A percentile compares a stretch with the other conserved stretches of the same genome.
These are phyloP conservation scores for Teleogryllus occipitalis DNA, from an alignment of 1,140 invertebrate genomes.

Conservation along the genomic window DNA sequence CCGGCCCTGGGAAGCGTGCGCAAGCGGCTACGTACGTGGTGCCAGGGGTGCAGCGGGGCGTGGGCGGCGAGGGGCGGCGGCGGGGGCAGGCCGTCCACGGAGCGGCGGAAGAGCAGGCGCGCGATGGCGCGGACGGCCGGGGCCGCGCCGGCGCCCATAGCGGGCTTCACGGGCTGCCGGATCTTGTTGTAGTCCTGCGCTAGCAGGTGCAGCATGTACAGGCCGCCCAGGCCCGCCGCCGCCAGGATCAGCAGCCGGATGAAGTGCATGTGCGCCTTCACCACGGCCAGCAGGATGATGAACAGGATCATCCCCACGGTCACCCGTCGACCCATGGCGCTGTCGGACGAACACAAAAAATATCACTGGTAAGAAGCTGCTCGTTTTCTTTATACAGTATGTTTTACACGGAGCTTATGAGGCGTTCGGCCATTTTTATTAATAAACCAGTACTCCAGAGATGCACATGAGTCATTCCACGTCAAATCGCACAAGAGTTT, in stretches of 20 bases:
- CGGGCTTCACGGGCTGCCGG: neutral
- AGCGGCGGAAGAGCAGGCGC: neutral
- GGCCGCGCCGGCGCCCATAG: no score
- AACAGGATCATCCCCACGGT: neutral
- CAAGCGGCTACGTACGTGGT: neutral
- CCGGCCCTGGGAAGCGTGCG: no score
- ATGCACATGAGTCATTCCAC: no score
- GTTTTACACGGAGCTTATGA: no score
- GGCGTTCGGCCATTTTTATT: no score
- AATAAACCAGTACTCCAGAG: no score
- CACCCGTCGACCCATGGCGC: neutral
- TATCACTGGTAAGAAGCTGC: no score
- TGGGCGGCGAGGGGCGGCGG: neutral
- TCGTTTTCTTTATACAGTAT: no score
- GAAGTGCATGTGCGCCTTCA: neutral
- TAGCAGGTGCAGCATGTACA: constrained; percentile 41
- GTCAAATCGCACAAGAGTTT: no score
- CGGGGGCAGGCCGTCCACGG: neutral
- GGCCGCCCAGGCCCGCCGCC: constrained; percentile 36
- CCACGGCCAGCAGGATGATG: neutral
- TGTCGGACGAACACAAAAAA: neutral
- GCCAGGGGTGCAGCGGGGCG: neutral
- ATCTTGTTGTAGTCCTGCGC: constrained; percentile 38
- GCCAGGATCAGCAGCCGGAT: constrained; percentile 33
- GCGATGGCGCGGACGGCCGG: neutral